Conservation (phyloP, 2,113 vertebrate genomes). For the Catagonus wagneri region DNA sequence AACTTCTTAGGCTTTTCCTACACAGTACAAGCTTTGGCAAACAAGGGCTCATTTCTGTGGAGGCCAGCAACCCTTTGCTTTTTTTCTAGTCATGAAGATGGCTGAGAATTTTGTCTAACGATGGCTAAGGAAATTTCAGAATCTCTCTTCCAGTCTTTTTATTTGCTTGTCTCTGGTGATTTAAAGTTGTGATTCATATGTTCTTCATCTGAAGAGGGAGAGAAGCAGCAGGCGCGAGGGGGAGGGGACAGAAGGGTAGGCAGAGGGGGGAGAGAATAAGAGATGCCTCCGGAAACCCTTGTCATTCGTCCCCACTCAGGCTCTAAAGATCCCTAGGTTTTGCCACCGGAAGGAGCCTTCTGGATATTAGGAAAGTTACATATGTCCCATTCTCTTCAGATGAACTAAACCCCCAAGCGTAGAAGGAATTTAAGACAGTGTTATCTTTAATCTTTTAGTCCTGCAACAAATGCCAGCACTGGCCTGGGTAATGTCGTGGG, state of each 20-base stretch:
- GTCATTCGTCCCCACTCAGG: not conserved
- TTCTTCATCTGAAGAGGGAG: not conserved
- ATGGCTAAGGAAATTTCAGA: constrained; percentile 32
- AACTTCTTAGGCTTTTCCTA: not conserved
- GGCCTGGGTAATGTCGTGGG: constrained; percentile 13
- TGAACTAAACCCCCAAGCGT: not conserved
- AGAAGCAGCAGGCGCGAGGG: not conserved
- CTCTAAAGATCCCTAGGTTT: not conserved
- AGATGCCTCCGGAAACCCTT: not conserved
- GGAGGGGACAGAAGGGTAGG: no score
- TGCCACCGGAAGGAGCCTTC: not conserved
- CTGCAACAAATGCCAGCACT: constrained; percentile 34
- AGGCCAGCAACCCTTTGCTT: not conserved
- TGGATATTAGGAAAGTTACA: not conserved
- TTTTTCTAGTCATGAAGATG: not conserved
- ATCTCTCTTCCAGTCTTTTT: not conserved
- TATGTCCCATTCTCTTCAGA: not conserved
- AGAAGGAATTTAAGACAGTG: constrained; percentile 19
- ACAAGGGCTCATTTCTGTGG: not conserved
- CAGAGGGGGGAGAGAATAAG: no score
- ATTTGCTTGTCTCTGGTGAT: not conserved
- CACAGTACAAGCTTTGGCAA: not conserved
- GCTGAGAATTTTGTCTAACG: not conserved
- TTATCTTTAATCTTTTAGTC: constrained; percentile 39
- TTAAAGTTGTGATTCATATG: not conserved